Conservation (phyloP, 23 tunicate species). For the Halocynthia aurantium region DNA sequence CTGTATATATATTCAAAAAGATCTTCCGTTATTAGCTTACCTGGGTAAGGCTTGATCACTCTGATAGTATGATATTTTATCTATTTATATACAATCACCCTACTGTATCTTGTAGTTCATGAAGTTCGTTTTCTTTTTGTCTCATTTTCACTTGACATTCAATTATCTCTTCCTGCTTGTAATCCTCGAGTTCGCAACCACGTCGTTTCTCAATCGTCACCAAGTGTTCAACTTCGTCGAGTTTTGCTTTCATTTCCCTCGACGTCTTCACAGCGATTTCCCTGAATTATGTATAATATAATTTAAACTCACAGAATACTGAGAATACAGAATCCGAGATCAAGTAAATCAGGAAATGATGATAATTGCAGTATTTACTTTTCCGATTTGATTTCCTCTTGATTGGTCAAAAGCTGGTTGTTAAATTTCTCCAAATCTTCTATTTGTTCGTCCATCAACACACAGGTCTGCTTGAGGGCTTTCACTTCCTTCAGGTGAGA, state of each 20-base stretch:
- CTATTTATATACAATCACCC: not conserved
- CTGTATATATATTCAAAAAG: no score
- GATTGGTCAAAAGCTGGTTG: slow-evolving; percentile 54
- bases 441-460: slow-evolving; percentile 69
- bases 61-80: no score
- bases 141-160: slow-evolving; percentile 52
- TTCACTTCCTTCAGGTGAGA: slow-evolving; percentile 17
- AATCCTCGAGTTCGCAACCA: slow-evolving; percentile 36
- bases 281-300: not conserved
- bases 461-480: slow-evolving; percentile 62
- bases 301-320: not conserved
- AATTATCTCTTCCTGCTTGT: slow-evolving; percentile 45
- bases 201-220: slow-evolving; percentile 15
- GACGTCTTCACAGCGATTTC: slow-evolving; percentile 6
- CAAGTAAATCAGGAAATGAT: not conserved
- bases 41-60: no score
- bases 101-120: slow-evolving; percentile 62
- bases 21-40: no score
- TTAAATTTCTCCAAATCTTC: slow-evolving; percentile 69
- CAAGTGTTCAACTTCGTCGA: not conserved
- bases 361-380: slow-evolving; percentile 28
- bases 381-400: slow-evolving; percentile 35
- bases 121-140: slow-evolving; percentile 43
- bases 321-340: not conserved
- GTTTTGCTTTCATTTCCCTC: not conserved